These are phyloP conservation scores for Enteromius anoplus DNA, from an alignment of 2,797 vertebrate species.

Conservation along the genomic window DNA sequence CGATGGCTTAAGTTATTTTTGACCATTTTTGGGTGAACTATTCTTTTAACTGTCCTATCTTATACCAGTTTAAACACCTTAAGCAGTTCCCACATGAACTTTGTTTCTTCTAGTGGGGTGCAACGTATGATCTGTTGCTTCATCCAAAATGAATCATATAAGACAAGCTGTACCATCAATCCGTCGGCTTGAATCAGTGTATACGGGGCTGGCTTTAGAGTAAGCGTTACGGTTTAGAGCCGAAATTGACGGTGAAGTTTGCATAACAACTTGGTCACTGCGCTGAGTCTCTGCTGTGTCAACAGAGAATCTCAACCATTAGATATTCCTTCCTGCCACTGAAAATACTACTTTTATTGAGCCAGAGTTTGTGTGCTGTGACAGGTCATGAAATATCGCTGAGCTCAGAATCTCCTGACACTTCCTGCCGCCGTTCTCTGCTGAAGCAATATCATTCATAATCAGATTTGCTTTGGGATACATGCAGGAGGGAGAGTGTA, in stretches of 20 bases:
- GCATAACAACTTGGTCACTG: slow-evolving; percentile 76
- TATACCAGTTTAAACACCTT: too few species aligned
- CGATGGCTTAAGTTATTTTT: too few species aligned
- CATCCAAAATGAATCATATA: background rate
- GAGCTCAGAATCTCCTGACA: slow-evolving; percentile 46
- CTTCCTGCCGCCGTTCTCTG: slow-evolving; percentile 32
- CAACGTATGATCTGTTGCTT: background rate
- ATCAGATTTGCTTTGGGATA: slow-evolving; percentile 51
- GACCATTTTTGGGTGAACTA: too few species aligned
- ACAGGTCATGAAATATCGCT: slow-evolving; percentile 70
- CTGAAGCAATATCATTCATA: slow-evolving; percentile 44
- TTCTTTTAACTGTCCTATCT: too few species aligned
- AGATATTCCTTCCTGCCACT: slow-evolving; percentile 78
- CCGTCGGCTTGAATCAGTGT: slow-evolving; percentile 78
- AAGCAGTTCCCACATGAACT: background rate
- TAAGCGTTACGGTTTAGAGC: slow-evolving; percentile 81
- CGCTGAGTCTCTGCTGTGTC: slow-evolving; percentile 81
- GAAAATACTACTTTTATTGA: slow-evolving; percentile 74
- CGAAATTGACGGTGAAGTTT: slow-evolving; percentile 80
- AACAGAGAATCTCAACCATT: slow-evolving; percentile 83
- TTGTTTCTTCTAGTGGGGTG: background rate
- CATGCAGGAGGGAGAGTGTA: slow-evolving; percentile 25
- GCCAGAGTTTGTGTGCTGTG: slow-evolving; percentile 68
- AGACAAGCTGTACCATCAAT: slow-evolving; percentile 52
- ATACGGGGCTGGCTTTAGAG: slow-evolving; percentile 77